phyloP scores from a whole-genome alignment of 2,888 invertebrate species.

The Drosophila merina region DNA sequence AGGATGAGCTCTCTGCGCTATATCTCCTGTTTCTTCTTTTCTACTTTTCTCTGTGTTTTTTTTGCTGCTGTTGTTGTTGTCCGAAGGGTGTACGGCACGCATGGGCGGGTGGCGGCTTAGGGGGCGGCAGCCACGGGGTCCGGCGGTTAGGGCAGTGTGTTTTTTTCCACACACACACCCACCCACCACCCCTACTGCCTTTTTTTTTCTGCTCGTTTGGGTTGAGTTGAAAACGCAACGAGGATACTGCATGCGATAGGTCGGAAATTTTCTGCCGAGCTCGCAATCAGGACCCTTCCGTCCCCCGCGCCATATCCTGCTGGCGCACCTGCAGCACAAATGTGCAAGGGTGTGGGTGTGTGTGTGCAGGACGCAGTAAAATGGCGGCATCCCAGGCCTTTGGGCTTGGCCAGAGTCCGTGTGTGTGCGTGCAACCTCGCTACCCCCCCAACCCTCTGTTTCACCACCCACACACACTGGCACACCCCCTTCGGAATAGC shows the following conservation, averaged over 20 bases:
- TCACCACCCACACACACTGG: conserved; percentile 3
- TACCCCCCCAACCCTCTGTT: background rate
- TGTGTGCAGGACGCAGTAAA: conserved; percentile 63
- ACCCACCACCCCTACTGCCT: background rate
- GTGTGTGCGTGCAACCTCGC: conserved; percentile 46
- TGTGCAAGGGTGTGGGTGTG: conserved; percentile 25
- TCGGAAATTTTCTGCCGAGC: conserved; percentile 67
- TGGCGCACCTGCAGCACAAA: conserved; percentile 48
- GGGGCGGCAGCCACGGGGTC: background rate
- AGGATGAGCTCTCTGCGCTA: conserved; percentile 28
- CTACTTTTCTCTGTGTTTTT: background rate
- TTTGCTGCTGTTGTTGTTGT: background rate
- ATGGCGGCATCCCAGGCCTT: conserved; percentile 65
- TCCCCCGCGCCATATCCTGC: background rate
- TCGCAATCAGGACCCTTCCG: conserved; percentile 61
- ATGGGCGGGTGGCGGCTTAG: conserved; percentile 12
- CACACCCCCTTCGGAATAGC: too few relatives aligned
- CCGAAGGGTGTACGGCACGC: conserved; percentile 12
- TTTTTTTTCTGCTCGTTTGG: background rate
- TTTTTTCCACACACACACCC: conserved; percentile 2
- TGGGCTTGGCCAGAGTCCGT: conserved; percentile 53
- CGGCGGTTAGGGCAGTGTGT: conserved; percentile 1
- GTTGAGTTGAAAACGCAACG: conserved; percentile 57
- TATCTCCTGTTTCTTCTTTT: conserved; percentile 10
- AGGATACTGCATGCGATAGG: conserved; percentile 75